Conservation (phyloP, 2,888 invertebrate species). For the Phengaris arion region DNA sequence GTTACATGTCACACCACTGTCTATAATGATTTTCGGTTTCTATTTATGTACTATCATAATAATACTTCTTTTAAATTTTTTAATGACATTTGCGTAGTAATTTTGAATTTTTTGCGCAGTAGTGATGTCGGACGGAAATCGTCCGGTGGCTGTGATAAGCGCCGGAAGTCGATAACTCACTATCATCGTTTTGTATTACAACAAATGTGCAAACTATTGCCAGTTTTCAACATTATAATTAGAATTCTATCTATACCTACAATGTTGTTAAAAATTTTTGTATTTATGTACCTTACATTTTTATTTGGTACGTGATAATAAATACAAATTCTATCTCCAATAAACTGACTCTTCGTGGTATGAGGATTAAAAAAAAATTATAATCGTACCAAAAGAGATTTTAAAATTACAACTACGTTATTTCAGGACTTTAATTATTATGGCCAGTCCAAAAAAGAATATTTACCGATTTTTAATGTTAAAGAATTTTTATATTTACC, state of each 20-base stretch:
- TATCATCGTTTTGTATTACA: conserved; percentile 34
- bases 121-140: conserved; percentile 49
- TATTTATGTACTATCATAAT: too few species aligned
- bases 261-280: not conserved
- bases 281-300: not conserved
- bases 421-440: not conserved
- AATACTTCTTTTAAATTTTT: not conserved
- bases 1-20: too few species aligned
- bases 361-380: not conserved
- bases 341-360: not conserved
- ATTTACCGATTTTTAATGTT: not conserved
- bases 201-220: conserved; percentile 20
- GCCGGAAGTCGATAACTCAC: conserved; percentile 64
- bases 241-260: not conserved
- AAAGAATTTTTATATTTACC: conserved; percentile 29
- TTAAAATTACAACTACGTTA: not conserved
- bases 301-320: too few species aligned
- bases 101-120: conserved; percentile 33
- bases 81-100: conserved; percentile 5
- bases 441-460: not conserved
- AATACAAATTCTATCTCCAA: not conserved
- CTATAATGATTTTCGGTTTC: too few species aligned
- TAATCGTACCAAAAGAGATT: not conserved
- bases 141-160: conserved; percentile 54
- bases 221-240: conserved; percentile 1